Percentiles rank a stretch among this genome's conserved stretches.
Evolutionary conservation across 2,113 vertebrate species (phyloP).

Genomic region (Dissostichus mawsoni): DNA sequence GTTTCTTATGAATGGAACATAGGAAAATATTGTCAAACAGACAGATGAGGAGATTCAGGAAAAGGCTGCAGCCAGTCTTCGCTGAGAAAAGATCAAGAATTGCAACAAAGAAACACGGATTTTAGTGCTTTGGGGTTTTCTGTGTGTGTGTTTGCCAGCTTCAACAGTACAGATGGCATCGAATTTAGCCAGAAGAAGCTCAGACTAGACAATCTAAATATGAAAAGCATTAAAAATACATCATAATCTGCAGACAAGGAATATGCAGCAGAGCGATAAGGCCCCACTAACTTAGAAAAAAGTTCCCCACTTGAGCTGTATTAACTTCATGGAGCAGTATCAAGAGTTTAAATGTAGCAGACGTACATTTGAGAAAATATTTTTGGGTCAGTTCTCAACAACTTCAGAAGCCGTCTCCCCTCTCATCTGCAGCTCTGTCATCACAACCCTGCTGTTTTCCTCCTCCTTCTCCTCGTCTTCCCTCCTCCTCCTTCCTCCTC

Average conservation of each 20-base stretch:
- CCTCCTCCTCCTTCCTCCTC: constrained; percentile 25
- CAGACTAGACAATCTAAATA: constrained; percentile 13
- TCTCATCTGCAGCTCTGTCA: constrained; percentile 35
- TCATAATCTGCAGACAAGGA: constrained; percentile 1
- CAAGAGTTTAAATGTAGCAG: not conserved
- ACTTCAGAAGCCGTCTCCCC: constrained; percentile 10
- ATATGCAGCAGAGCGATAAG: not conserved
- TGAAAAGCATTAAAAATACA: constrained; percentile 17
- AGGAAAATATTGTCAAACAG: not conserved
- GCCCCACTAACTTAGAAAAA: not conserved
- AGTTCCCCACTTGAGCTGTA: not conserved
- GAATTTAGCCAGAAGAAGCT: constrained; percentile 1
- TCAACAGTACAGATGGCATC: constrained; percentile 36
- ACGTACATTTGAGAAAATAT: not conserved
- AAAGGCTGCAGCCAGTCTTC: not conserved
- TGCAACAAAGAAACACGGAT: not conserved
- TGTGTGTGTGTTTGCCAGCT: constrained; percentile 23
- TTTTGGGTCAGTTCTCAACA: constrained; percentile 5
- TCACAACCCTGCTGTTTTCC: constrained; percentile 22
- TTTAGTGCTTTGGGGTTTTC: not conserved
- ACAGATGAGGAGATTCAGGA: not conserved
- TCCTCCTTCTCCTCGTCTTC: constrained; percentile 14
- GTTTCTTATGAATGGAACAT: constrained; percentile 1
- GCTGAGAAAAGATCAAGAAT: not conserved
- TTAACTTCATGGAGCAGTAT: not conserved